phyloP scores from a whole-genome alignment of 1,140 invertebrate species.

The Orussus abietinus region DNA sequence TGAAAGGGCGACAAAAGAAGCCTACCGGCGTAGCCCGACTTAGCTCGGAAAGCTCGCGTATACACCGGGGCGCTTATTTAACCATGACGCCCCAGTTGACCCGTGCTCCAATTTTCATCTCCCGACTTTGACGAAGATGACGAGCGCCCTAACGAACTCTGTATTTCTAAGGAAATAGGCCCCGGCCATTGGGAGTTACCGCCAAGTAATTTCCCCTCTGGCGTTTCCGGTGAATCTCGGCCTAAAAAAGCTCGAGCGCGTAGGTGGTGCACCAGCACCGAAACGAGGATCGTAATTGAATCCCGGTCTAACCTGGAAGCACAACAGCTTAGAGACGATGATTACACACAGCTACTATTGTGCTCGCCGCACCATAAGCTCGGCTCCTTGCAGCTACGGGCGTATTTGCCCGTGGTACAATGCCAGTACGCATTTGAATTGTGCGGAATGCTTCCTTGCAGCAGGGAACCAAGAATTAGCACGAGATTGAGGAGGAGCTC shows the following conservation, averaged over 20 bases:
- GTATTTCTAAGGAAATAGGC: neutral
- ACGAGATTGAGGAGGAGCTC: too few relatives aligned
- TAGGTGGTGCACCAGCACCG: too few relatives aligned
- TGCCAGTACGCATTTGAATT: too few relatives aligned
- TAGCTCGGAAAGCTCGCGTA: neutral
- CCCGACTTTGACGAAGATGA: too few relatives aligned
- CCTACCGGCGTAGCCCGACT: neutral
- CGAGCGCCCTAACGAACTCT: constrained; percentile 1
- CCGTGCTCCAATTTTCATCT: constrained; percentile 15
- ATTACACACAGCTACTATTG: constrained; percentile 33
- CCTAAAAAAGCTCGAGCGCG: too few relatives aligned
- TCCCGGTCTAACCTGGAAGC: constrained; percentile 23
- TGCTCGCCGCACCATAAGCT: too few relatives aligned
- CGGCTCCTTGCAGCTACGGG: too few relatives aligned
- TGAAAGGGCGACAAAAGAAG: neutral
- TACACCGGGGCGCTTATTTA: too few relatives aligned
- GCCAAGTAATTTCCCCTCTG: constrained; percentile 3
- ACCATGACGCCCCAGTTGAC: too few relatives aligned
- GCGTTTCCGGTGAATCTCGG: constrained; percentile 30
- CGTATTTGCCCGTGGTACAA: too few relatives aligned
- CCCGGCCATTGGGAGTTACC: neutral
- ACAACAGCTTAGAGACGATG: constrained; percentile 28
- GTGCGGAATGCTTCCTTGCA: too few relatives aligned
- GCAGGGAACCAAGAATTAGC: too few relatives aligned
- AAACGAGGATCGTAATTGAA: constrained; percentile 36